phyloP scores from a whole-genome alignment of 1,140 invertebrate genomes.

The Helicoverpa armigera region DNA sequence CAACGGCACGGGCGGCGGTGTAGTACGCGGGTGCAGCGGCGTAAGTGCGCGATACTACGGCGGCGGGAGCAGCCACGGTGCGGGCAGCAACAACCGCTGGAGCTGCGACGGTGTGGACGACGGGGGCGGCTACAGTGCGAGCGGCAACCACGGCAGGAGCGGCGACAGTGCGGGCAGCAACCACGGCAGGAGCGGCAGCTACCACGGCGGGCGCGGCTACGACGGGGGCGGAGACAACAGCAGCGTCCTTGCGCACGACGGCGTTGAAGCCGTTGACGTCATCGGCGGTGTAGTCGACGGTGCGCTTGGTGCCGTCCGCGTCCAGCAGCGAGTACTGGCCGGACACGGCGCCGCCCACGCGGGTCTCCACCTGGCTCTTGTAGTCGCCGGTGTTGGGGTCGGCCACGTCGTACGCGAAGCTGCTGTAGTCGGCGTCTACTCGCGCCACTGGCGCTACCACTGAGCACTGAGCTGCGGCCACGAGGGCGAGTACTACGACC shows the following conservation, averaged over 20 bases:
- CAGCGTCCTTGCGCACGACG: slow-evolving; percentile 79
- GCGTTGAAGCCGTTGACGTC: slow-evolving; percentile 85
- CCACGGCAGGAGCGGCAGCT: slow-evolving; percentile 56
- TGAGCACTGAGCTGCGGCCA: slow-evolving; percentile 65
- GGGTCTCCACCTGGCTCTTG: slow-evolving; percentile 83
- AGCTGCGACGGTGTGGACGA: slow-evolving; percentile 47
- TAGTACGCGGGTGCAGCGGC: slow-evolving; percentile 47
- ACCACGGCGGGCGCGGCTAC: slow-evolving; percentile 51
- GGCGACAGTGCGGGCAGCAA: slow-evolving; percentile 53
- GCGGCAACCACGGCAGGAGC: slow-evolving; percentile 51
- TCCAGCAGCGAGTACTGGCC: slow-evolving; percentile 85
- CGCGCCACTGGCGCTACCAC: slow-evolving; percentile 63
- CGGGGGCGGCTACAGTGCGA: slow-evolving; percentile 6
- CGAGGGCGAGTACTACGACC: slow-evolving; percentile 70
- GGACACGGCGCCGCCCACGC: slow-evolving; percentile 86
- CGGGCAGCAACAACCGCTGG: slow-evolving; percentile 55
- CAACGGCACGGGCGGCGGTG: slow-evolving; percentile 34
- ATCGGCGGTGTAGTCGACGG: slow-evolving; percentile 84
- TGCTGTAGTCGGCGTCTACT: slow-evolving; percentile 73
- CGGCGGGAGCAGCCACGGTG: slow-evolving; percentile 52
- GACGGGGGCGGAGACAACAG: slow-evolving; percentile 57
- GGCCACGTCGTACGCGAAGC: slow-evolving; percentile 82
- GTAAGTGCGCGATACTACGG: slow-evolving; percentile 12
- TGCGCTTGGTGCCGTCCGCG: slow-evolving; percentile 83
- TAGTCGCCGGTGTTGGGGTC: slow-evolving; percentile 86